Base-by-base conservation (phyloP, 2,888 invertebrate species). In the Athrips mouffetella region DNA sequence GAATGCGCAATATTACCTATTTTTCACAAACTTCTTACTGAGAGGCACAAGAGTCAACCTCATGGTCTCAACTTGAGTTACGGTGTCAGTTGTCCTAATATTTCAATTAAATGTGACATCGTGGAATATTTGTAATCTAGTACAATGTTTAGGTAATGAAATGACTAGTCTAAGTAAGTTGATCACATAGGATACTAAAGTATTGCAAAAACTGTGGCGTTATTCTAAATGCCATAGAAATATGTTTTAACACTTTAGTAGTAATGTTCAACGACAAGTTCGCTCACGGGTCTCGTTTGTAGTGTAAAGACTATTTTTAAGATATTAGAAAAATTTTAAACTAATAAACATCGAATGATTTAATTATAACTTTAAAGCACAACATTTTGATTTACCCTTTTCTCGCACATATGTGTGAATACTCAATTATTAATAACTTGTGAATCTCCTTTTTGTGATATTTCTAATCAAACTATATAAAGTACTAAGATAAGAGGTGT, bases 61-160 rank as follows among this genome's bases (percentile, higher is more conserved):
- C 91, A 92, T 46, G 90, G 91, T 47, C 89, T 92, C 15, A 92
- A 93, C 72, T 91, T 93, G 27, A 91, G 91, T 23, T 93, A 92
- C 59, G 95, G 96, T 48, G 93, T 96, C 62, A 96, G 96, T 68
- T 97, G 97, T 78, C 97, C 97, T 21, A 96, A 96, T 89, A 96
- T 96, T 87, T 96, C 96, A 54, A 96, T 97, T 66, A 97, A 97
- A 87, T 97, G 97, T 90, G 97, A 97, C 89, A 97, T 97, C 68
- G 97, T 97, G 65, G 97, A 97, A 75, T 97, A 97, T 84, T 92
- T 97, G 82, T 96, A 94, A 39, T 4, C 47, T 37, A 15, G 7
- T 27, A 27, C 7, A 27, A 27, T 2, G 21, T 13, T 27, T 10
- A 7, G 27, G 7, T 10, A 27, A 27, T 7, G 27, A 27, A 27